Conservation (phyloP, 2,888 invertebrate species). For the Plusia festucae region DNA sequence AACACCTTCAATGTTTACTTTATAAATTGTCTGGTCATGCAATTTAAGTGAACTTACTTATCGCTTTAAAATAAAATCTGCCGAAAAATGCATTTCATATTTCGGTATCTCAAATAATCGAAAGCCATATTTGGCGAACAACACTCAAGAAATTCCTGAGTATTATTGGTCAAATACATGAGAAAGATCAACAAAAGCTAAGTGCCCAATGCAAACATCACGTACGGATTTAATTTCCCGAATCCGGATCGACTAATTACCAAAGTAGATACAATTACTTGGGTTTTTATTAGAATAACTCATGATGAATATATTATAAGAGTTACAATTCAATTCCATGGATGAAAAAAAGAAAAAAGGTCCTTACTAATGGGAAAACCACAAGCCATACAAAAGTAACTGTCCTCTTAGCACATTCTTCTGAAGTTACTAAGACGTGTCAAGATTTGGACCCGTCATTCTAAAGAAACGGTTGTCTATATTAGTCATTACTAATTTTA, state of each 20-base stretch:
- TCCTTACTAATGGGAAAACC: neutral
- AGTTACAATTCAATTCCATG: neutral
- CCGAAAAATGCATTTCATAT: slow-evolving; percentile 32
- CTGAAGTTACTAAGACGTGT: neutral
- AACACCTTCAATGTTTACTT: neutral
- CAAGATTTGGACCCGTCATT: neutral
- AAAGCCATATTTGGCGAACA: slow-evolving; percentile 27
- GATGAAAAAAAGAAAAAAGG: neutral
- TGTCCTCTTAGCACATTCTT: neutral
- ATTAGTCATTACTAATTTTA: neutral
- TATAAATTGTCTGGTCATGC: neutral
- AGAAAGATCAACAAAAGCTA: slow-evolving; percentile 54
- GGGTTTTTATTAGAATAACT: neutral
- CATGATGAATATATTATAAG: neutral
- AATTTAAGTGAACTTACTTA: neutral
- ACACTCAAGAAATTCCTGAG: slow-evolving; percentile 22
- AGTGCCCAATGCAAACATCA: slow-evolving; percentile 57
- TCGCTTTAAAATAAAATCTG: neutral
- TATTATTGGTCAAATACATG: slow-evolving; percentile 41
- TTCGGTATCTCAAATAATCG: slow-evolving; percentile 37
- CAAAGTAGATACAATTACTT: neutral
- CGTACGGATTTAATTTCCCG: slow-evolving; percentile 56
- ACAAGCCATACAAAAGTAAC: neutral
- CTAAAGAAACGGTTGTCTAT: neutral
- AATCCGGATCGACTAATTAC: slow-evolving; percentile 40